These are phyloP conservation scores for Xiphophorus maculatus DNA, from an alignment of 2,113 vertebrate genomes.

Conservation along the genomic window DNA sequence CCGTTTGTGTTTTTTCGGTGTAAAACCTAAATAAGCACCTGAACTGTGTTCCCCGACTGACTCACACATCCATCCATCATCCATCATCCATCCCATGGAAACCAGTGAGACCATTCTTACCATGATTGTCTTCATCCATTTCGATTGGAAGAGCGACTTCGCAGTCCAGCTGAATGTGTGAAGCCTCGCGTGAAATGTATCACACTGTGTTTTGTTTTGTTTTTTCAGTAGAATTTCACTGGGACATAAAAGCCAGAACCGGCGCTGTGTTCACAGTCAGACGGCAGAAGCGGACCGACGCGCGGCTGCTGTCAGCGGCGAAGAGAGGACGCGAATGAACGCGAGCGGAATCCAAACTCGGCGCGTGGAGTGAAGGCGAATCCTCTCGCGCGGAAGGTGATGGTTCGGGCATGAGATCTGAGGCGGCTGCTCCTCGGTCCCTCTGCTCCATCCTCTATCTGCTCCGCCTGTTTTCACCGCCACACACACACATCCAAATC, in stretches of 20 bases:
- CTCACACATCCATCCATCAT: constrained; percentile 24
- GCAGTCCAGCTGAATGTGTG: constrained; percentile 41
- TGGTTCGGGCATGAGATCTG: constrained; percentile 24
- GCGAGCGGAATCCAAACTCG: neutral
- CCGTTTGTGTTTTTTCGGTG: neutral
- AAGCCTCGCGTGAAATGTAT: constrained; percentile 19
- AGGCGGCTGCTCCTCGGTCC: constrained; percentile 19
- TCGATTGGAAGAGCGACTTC: constrained; percentile 12
- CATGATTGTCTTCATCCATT: constrained; percentile 82
- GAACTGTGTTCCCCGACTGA: constrained; percentile 12
- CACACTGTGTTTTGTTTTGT: neutral
- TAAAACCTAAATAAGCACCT: constrained; percentile 30
- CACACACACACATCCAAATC: constrained; percentile 33
- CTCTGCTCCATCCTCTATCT: constrained; percentile 64
- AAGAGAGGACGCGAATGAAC: neutral
- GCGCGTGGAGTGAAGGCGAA: neutral
- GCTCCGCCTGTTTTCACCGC: constrained; percentile 57
- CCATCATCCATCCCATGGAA: constrained; percentile 24
- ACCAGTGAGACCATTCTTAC: constrained; percentile 58
- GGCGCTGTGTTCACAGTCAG: constrained; percentile 40
- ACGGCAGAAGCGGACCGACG: constrained; percentile 27
- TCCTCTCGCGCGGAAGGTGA: neutral
- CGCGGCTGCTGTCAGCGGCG: constrained; percentile 14
- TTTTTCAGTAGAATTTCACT: constrained; percentile 7
- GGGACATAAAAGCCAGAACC: constrained; percentile 28